Conservation (phyloP, 2,888 invertebrate species). For the Brachyptera putata region DNA sequence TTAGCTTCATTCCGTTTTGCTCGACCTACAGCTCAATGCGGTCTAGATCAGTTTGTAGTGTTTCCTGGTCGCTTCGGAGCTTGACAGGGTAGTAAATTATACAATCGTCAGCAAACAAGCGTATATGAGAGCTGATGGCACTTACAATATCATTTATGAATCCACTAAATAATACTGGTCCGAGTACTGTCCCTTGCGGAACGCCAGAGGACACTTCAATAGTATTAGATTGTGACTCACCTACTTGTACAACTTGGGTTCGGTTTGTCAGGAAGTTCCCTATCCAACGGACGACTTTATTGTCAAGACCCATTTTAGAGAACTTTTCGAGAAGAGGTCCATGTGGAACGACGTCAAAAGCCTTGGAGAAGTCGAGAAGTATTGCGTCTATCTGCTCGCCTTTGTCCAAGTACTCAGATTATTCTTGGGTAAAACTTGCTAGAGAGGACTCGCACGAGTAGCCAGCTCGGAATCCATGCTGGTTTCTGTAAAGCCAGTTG, state of each 20-base stretch:
- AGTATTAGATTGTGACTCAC: neutral
- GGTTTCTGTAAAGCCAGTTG: neutral
- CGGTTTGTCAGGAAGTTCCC: neutral
- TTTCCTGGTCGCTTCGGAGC: neutral
- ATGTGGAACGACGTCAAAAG: constrained; percentile 4
- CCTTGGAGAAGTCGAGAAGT: no score
- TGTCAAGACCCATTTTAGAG: neutral
- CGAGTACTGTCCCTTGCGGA: constrained; percentile 3
- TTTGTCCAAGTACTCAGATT: no score
- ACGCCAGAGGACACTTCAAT: neutral
- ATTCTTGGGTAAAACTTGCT: neutral
- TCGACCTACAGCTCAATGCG: neutral
- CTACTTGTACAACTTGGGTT: neutral
- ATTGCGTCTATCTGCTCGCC: no score
- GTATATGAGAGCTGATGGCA: neutral
- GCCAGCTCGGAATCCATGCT: constrained; percentile 9
- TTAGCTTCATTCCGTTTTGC: neutral
- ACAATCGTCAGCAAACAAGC: constrained; percentile 5
- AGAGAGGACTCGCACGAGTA: no score
- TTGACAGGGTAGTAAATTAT: neutral
- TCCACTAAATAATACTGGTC: neutral
- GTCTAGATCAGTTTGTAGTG: neutral
- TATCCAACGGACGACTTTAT: neutral
- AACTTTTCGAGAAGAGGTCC: neutral
- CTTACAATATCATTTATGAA: neutral